Base-by-base conservation (phyloP, 2,113 vertebrate species). In the Circaetus gallicus region DNA sequence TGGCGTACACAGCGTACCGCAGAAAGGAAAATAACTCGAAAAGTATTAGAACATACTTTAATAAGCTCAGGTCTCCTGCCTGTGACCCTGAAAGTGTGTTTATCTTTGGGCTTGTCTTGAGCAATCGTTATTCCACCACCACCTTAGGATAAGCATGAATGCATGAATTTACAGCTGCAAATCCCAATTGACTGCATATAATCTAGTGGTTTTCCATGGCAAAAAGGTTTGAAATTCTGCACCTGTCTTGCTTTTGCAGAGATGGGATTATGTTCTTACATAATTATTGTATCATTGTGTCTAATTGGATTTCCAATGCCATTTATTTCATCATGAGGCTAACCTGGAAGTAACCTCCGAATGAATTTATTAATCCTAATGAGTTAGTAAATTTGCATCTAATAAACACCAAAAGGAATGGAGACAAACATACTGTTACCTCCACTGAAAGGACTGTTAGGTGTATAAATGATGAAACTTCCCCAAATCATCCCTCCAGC, bases 291-390 rank as follows among this genome's bases (percentile, higher is more conserved):
- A 53, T 62, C 58, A 81, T 84, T 94, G 86, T 84, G 76, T 72
- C 93, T 93, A 96, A 97, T 85, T 62, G 53, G 96, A 96, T 98
- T 97, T 95, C 93, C 43, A 22, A 47, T 83, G 92, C 95, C 86
- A 82, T 87, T 95, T 81, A 45, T 78, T 96, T 96, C 28, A 47
- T 71, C 88, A 58, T 26, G 56, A 63, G 87, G 82, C 56, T 63
- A 95, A 94, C 96, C 86, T 94, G 97, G 88, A 96, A 73, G 62
- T 52, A 56, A 49, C 45, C 79, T 90, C 86, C 7, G 0, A 58
- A 66, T 61, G 77, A 87, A 95, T 34, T 87, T 72, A 93, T 73
- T 93, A 42, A 82, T 65, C 83, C 95, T 96, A 91, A 94, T 26
- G 82, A 83, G 72, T 84, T 86, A 95, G 78, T 92, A 76, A 78